Conservation (phyloP, 2,888 invertebrate genomes). For the Polyploca ridens region DNA sequence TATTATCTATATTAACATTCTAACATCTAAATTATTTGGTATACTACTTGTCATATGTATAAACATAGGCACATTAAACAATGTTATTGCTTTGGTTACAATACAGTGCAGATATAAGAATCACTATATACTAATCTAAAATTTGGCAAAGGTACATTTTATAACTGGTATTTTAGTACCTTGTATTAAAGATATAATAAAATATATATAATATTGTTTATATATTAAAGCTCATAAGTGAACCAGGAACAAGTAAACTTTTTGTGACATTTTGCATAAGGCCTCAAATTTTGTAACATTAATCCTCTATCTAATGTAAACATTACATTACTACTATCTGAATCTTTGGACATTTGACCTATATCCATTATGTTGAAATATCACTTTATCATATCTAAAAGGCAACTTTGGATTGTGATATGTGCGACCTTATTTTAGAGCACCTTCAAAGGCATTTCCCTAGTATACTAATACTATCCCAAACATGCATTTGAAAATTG, state of each 20-base stretch:
- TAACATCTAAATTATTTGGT: slow-evolving; percentile 73
- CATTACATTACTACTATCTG: slow-evolving; percentile 67
- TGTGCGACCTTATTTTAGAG: slow-evolving; percentile 78
- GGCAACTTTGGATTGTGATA: slow-evolving; percentile 83
- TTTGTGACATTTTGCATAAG: slow-evolving; percentile 62
- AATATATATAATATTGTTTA: slow-evolving; percentile 51
- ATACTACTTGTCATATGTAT: slow-evolving; percentile 61
- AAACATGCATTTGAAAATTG: slow-evolving; percentile 71
- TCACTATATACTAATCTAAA: slow-evolving; percentile 77
- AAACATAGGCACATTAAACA: slow-evolving; percentile 76
- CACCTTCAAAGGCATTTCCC: slow-evolving; percentile 78
- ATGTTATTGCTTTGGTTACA: slow-evolving; percentile 83
- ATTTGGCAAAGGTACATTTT: slow-evolving; percentile 73
- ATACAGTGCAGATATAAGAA: slow-evolving; percentile 73
- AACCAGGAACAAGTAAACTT: slow-evolving; percentile 66
- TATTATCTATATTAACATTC: slow-evolving; percentile 42
- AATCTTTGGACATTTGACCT: slow-evolving; percentile 75
- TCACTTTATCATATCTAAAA: slow-evolving; percentile 82
- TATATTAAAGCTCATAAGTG: slow-evolving; percentile 66
- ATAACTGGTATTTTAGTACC: slow-evolving; percentile 63
- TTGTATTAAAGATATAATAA: slow-evolving; percentile 66
- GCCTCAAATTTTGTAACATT: slow-evolving; percentile 49
- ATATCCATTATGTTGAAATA: slow-evolving; percentile 70
- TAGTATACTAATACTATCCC: slow-evolving; percentile 67
- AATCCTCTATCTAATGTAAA: slow-evolving; percentile 71